Evolutionary conservation across 2,113 vertebrate species (phyloP), one percentile per base, ranked within the genome.

Genomic region (Oryzias curvinotus): DNA sequence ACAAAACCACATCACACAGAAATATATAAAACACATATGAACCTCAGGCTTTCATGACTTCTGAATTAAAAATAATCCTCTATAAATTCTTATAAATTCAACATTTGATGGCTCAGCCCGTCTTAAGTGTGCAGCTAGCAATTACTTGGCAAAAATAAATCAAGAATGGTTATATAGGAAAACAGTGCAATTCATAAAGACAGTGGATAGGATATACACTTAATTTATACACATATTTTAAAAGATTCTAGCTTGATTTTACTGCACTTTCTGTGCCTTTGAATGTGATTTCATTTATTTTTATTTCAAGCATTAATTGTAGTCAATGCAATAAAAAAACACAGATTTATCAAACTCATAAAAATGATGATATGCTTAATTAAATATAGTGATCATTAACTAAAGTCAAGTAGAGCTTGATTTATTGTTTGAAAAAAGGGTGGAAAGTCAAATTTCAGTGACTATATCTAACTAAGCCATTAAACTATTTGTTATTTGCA

Each of bases 1-100:
- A 76, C 46, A 57, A 68, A 62, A 14, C 7, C 71, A 71, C 62
- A 78, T 72, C 42, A 65, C 52, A 60, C 62, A 55, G 62, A 67
- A 50, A 61, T 62, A 63, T 45, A 71, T 47, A 61, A 56, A 64
- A 48, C 8, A 52, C 8, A 19, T 43, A 36, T 23, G 17, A 16
- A 36, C 41, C 21, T 46, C 17, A 49, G 26, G 16, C 46, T 61
- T 43, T 62, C 30, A 51, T 58, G 14, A 43, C 18, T 46, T 57
- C 30, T 26, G 8, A 15, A 54, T 7, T 5, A 25, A 6, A 48
- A 57, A 4, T 6, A 13, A 42, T 59, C 50, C n/a, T 36, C 26
- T 48, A 66, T 41, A 4, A 19, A 6, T 65, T 58, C 7, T 43
- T 14, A 45, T 14, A 14, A 45, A 36, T 36, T 36, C 12, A 12